Evolutionary conservation across 2,888 invertebrate genomes (phyloP).

Genomic region (Noctua fimbriata): DNA sequence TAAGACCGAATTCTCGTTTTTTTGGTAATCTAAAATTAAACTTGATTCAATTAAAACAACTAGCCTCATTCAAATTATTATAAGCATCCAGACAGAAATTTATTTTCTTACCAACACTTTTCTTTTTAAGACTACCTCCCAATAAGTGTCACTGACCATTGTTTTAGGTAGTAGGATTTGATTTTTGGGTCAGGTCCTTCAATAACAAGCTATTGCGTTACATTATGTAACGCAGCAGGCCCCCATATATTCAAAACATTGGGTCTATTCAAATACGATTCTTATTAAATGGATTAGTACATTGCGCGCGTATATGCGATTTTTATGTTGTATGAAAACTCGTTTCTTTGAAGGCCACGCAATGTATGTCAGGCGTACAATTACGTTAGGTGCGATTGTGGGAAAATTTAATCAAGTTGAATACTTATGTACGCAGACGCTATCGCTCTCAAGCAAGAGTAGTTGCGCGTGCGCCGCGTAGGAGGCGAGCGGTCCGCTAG

Average conservation of each 20-base stretch:
- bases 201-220: conserved; percentile 46
- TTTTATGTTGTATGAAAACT: background rate
- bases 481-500: conserved; percentile 67
- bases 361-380: conserved; percentile 45
- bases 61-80: background rate
- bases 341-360: conserved; percentile 12
- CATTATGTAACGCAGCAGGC: conserved; percentile 55
- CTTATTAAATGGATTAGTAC: conserved; percentile 18
- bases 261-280: conserved; percentile 11
- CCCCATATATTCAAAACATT: conserved; percentile 35
- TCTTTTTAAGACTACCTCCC: background rate
- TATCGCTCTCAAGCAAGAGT: conserved; percentile 62
- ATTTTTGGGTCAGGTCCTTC: conserved; percentile 53
- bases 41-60: background rate
- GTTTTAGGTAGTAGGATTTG: conserved; percentile 7
- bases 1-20: background rate
- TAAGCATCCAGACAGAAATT: background rate
- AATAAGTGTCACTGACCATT: background rate
- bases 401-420: conserved; percentile 48
- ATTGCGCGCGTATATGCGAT: conserved; percentile 27
- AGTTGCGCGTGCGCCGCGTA: conserved; percentile 88
- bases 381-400: conserved; percentile 12
- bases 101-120: background rate
- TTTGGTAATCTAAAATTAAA: background rate
- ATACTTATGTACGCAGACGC: conserved; percentile 53